Evolutionary conservation across 1,140 invertebrate species (phyloP), one percentile per base, ranked within the genome.

Genomic region (Holotrichia oblita): DNA sequence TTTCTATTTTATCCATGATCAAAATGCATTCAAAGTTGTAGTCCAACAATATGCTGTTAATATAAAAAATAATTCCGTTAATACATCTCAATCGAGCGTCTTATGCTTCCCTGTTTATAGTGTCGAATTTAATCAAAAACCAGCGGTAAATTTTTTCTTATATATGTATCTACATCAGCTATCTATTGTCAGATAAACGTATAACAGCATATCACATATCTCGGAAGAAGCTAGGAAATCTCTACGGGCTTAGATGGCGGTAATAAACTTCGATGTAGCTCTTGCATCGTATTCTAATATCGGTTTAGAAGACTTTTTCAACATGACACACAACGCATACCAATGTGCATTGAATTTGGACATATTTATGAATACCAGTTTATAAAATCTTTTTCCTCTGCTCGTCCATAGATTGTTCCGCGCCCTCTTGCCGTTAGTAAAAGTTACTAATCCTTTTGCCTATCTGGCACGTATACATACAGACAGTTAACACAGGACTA

Each of bases 341-440:
- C 27, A 34, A 34, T 2, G 27, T 55, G 14, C 61, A 69, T 69
- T 69, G 17, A 69, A 69, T 69, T 69, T 34, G 61, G 61, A 69
- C 44, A 48, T 48, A 48, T 69, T 69, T 69, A 69, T 69, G 22
- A 69, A 69, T 69, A 69, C 61, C 61, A 69, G 61, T 69, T 69
- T 69, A 69, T 22, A 22, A 20, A 69, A 69, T 69, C 22, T 69
- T 59, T 64, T 64, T 22, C 61, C 6, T 34, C 14, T 3, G 48
- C 48, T 14, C 48, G 22, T 69, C 20, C 22, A 17, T 2, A 34
- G 22, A 48, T 17, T 12, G 22, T 69, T 24, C 27, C 61, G 61
- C 61, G 48, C 48, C 48, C 48, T 55, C 48, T 55, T 34, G 12
- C 22, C 61, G 22, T 2, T 14, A 20, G 22, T 69, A 24, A 69